Evolutionary conservation across 1,140 invertebrate genomes (phyloP).

Genomic region (Procambarus virginalis): DNA sequence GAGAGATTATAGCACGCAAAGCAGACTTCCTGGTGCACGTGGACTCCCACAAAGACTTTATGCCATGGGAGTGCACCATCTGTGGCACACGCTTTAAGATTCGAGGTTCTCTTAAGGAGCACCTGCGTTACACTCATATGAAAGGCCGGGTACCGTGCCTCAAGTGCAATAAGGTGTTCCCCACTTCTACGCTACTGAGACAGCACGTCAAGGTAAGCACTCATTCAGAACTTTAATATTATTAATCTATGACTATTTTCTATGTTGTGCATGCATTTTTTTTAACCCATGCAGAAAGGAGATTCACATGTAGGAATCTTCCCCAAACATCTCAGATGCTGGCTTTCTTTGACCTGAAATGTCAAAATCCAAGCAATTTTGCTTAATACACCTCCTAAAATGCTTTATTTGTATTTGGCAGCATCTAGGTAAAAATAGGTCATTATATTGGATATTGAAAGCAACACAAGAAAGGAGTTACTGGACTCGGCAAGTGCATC

Average conservation of each 20-base stretch:
- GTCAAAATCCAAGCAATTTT: too few relatives aligned
- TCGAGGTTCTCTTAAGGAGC: slow-evolving; percentile 69
- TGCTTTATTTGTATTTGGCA: too few relatives aligned
- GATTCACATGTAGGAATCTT: background rate
- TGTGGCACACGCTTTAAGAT: slow-evolving; percentile 70
- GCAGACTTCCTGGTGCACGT: slow-evolving; percentile 69
- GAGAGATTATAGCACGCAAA: slow-evolving; percentile 62
- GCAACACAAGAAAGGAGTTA: too few relatives aligned
- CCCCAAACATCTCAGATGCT: background rate
- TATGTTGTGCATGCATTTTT: background rate
- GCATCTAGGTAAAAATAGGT: too few relatives aligned
- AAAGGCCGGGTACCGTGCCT: slow-evolving; percentile 69
- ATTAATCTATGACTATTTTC: background rate
- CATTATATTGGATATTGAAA: too few relatives aligned
- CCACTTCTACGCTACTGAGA: slow-evolving; percentile 69
- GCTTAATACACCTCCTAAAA: too few relatives aligned
- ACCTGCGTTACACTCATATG: slow-evolving; percentile 70
- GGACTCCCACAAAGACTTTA: slow-evolving; percentile 70
- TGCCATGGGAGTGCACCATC: slow-evolving; percentile 70
- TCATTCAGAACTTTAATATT: background rate
- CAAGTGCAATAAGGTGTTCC: slow-evolving; percentile 71
- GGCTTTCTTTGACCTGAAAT: background rate
- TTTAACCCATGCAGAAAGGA: background rate
- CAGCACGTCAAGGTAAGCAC: slow-evolving; percentile 69
- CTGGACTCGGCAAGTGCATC: too few relatives aligned